Conservation (phyloP, 2,888 invertebrate species). For the Nemoura dubitans region DNA sequence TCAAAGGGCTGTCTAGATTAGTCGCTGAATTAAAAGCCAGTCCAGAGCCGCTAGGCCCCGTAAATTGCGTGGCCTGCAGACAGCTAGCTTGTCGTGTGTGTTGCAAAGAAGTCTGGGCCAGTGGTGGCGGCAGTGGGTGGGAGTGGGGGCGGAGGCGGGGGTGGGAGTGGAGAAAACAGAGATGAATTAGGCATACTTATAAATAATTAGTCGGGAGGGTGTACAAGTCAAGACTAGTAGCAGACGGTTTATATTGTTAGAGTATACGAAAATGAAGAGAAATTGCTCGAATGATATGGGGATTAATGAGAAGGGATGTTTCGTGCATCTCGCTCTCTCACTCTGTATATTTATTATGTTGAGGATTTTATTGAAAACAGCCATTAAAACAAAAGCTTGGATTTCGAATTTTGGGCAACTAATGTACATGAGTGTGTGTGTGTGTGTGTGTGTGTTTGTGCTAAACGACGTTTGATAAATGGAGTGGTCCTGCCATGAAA, state of each 20-base stretch:
- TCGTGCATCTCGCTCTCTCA: no score
- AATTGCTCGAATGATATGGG: not conserved
- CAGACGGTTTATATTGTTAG: not conserved
- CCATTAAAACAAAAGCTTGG: not conserved
- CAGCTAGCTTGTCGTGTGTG: not conserved
- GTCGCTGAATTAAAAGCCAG: not conserved
- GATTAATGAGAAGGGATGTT: not conserved
- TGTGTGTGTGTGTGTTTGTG: no score
- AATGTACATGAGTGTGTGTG: not conserved
- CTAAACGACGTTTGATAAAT: no score
- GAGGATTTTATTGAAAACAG: not conserved
- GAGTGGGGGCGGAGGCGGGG: no score
- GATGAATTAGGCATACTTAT: slow-evolving; percentile 12
- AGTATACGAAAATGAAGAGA: not conserved
- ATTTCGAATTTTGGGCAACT: not conserved
- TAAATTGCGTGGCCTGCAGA: not conserved
- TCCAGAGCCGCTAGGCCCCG: not conserved
- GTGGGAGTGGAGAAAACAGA: not conserved
- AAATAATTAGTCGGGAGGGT: slow-evolving; percentile 7
- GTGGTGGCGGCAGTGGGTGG: not conserved
- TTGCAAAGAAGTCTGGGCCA: not conserved
- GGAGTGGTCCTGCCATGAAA: no score
- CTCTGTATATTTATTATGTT: not conserved
- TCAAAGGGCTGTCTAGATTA: not conserved
- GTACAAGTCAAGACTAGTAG: not conserved